Evolutionary conservation across 2,888 invertebrate species (phyloP).

Genomic region (Drosophila mimica): DNA sequence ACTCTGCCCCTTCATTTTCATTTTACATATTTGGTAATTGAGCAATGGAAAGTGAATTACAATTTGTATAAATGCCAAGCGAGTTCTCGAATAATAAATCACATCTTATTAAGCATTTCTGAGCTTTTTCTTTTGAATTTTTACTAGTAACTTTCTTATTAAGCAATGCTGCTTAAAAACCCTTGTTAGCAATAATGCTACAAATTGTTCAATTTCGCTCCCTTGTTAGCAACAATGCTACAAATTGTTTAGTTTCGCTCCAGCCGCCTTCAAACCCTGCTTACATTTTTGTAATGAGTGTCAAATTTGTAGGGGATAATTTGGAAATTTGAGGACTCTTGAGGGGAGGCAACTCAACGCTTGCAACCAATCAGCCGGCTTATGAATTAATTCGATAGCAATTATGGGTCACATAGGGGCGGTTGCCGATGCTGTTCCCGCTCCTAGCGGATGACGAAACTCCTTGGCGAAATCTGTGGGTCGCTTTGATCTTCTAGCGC

Average conservation of each 20-base stretch:
- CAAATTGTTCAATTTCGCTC: background rate
- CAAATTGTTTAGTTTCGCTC: background rate
- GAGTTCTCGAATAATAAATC: background rate
- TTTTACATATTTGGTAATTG: background rate
- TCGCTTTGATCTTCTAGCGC: slow-evolving; percentile 66
- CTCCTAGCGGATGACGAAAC: slow-evolving; percentile 36
- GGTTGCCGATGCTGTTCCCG: background rate
- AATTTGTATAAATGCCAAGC: background rate
- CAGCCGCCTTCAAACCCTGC: background rate
- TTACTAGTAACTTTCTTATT: too few species aligned
- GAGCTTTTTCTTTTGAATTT: background rate
- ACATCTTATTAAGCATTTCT: background rate
- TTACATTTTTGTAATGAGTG: background rate
- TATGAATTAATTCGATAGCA: slow-evolving; percentile 2
- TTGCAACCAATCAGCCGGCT: background rate
- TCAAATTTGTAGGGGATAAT: background rate
- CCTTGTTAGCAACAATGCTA: background rate
- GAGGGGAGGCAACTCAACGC: background rate
- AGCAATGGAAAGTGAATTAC: background rate
- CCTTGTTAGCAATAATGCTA: background rate
- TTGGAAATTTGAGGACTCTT: background rate
- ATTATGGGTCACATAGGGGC: slow-evolving; percentile 43
- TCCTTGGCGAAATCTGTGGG: slow-evolving; percentile 27
- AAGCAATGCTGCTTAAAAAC: background rate
- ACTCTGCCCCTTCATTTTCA: background rate